Evolutionary conservation across 2,888 invertebrate genomes (phyloP), one percentile per base, ranked within the genome.

Genomic region (Tachina grossa): DNA sequence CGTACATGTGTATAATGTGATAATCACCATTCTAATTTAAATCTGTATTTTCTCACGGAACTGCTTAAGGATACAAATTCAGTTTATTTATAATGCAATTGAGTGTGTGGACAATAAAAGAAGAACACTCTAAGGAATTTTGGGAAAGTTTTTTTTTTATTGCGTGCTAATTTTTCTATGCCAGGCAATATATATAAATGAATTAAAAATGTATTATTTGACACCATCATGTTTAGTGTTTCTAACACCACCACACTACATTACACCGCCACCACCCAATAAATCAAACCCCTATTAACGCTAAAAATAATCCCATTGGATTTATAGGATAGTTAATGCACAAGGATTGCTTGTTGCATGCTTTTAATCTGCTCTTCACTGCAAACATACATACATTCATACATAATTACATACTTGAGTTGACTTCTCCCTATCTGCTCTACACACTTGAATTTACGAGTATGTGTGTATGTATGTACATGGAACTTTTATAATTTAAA

Each of bases 51-150:
- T 16, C 19, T 63, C 45, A 13, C 13, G 3, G 11, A 55, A 41
- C 31, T 31, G 5, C 31, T 31, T n/a, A 31, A 22, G 31, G 9
- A 13, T 11, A 51, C 61, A 63, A 65, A 65, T 31, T 41, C n/a
- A 14, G 16, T 68, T 66, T 74, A 55, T 68, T 66, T 74, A 55
- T 82, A 85, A 78, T 82, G 81, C 77, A 84, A 45, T 69, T 57
- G 22, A 49, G 71, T 72, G 68, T 76, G 59, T 75, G 69, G 74
- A 59, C 14, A 31, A 39, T 66, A 57, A 59, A 31, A 55, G 45
- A 31, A 49, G 45, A 49, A 55, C 22, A 51, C 71, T 49, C 71
- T 71, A 16, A 63, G 68, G 75, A 76, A 63, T 68, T 31, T 68
- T 22, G 49, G 61, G 41, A 39, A 31, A 11, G 11, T 53, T 45